phyloP scores from a whole-genome alignment of 2,797 vertebrate genomes.

The Acanthiza pusilla region DNA sequence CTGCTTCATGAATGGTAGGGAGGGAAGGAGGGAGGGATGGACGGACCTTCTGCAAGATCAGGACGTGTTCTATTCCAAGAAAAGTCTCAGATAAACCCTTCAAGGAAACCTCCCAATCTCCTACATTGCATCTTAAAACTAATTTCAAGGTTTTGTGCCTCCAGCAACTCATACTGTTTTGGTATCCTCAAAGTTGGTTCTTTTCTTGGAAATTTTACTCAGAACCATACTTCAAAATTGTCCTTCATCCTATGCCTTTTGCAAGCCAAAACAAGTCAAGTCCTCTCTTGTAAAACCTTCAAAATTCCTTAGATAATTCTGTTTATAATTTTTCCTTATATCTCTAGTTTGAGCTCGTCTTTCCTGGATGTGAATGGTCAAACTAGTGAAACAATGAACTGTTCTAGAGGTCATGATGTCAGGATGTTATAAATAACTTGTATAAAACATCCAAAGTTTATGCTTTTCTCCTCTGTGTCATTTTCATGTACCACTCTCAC shows the following conservation, averaged over 20 bases:
- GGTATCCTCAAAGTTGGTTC: not conserved
- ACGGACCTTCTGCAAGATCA: not conserved
- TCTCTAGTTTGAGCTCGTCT: not conserved
- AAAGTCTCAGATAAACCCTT: not conserved
- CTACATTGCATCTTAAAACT: not conserved
- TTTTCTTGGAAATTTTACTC: not conserved
- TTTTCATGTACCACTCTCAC: not conserved
- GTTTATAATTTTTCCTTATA: not conserved
- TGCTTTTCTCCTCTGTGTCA: not conserved
- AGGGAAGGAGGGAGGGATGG: not conserved
- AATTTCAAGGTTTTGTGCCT: not conserved
- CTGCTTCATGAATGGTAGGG: not conserved
- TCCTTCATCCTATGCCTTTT: not conserved
- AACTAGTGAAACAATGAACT: not conserved
- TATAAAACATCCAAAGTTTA: not conserved
- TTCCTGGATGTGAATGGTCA: not conserved
- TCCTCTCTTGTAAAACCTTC: not conserved
- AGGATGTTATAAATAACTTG: not conserved
- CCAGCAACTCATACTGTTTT: not conserved
- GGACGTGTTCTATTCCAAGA: not conserved
- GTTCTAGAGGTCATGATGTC: not conserved
- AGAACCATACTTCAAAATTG: not conserved
- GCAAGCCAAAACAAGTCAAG: not conserved
- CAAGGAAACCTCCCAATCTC: not conserved
- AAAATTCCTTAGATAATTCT: not conserved